Percentiles rank a stretch among this genome's conserved stretches.
phyloP scores from a whole-genome alignment of 30 jellyfish, hydroid and myxozoan genomes.

The Cassiopea xamachana region DNA sequence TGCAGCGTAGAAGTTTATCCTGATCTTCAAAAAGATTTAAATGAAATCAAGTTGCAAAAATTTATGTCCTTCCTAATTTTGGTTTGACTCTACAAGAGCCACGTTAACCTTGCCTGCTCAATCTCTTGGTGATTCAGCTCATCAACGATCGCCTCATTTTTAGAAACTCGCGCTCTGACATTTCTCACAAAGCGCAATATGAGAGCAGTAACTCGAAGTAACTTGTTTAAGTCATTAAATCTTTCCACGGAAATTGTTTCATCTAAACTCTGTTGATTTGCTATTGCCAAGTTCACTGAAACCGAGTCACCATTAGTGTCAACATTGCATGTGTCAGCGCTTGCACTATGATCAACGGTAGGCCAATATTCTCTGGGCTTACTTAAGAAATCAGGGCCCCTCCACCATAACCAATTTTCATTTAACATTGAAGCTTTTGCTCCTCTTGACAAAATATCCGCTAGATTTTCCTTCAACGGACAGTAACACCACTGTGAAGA shows the following conservation, averaged over 20 bases:
- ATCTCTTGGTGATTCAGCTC: not conserved
- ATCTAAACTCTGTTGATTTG: not conserved
- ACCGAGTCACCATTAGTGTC: not conserved
- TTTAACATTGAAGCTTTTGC: not conserved
- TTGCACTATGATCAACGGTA: not conserved
- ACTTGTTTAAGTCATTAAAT: not conserved
- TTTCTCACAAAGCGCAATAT: not conserved
- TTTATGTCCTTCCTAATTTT: not conserved
- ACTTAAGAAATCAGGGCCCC: slow-evolving; percentile 1
- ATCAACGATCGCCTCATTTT: not conserved
- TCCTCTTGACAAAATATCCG: not conserved
- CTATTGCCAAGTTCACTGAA: not conserved
- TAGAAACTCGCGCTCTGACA: not conserved
- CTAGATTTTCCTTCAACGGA: not conserved
- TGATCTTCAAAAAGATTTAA: not conserved
- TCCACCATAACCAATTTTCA: slow-evolving; percentile 14
- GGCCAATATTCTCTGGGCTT: not conserved
- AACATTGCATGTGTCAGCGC: not conserved
- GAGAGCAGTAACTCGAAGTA: not conserved
- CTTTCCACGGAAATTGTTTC: not conserved
- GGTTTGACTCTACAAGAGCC: not conserved
- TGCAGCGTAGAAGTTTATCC: not conserved
- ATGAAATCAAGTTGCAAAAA: not conserved
- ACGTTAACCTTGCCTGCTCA: not conserved
- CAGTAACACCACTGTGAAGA: slow-evolving; percentile 19